Conservation (phyloP, 2,113 vertebrate genomes). For the Microtus pennsylvanicus region DNA sequence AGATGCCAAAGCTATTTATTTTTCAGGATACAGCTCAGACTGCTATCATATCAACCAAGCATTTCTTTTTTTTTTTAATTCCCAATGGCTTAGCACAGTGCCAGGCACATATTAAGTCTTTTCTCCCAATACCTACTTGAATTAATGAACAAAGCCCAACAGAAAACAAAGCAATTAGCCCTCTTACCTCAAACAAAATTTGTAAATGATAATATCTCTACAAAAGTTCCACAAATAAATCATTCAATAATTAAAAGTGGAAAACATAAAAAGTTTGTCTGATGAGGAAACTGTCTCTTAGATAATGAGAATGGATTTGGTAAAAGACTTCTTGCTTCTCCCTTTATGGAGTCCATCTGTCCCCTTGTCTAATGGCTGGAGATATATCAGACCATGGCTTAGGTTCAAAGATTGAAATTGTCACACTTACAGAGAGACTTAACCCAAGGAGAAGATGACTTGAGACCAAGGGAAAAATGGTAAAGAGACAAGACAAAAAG, state of each 20-base stretch:
- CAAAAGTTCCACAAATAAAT: conserved; percentile 18
- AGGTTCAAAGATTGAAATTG: conserved; percentile 19
- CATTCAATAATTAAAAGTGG: conserved; percentile 2
- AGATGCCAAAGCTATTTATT: conserved; percentile 44
- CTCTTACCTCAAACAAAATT: not conserved
- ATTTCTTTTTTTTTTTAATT: conserved; percentile 34
- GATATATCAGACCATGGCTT: not conserved
- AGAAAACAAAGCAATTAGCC: not conserved
- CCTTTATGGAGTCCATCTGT: not conserved
- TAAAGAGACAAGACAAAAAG: not conserved
- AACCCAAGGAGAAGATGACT: not conserved
- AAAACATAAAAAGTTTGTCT: conserved; percentile 35
- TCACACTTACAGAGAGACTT: conserved; percentile 27
- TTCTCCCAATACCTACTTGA: not conserved
- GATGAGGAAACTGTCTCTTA: conserved; percentile 12
- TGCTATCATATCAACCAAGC: not conserved
- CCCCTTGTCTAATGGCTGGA: not conserved
- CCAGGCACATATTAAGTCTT: conserved; percentile 1
- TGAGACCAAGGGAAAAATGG: not conserved
- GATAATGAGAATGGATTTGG: conserved; percentile 18
- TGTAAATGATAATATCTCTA: not conserved
- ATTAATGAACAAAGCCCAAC: not conserved
- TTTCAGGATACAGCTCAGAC: conserved; percentile 40
- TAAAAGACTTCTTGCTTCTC: not conserved
- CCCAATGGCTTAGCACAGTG: not conserved